phyloP scores from a whole-genome alignment of 2,797 vertebrate species.

The Tenualosa ilisha region DNA sequence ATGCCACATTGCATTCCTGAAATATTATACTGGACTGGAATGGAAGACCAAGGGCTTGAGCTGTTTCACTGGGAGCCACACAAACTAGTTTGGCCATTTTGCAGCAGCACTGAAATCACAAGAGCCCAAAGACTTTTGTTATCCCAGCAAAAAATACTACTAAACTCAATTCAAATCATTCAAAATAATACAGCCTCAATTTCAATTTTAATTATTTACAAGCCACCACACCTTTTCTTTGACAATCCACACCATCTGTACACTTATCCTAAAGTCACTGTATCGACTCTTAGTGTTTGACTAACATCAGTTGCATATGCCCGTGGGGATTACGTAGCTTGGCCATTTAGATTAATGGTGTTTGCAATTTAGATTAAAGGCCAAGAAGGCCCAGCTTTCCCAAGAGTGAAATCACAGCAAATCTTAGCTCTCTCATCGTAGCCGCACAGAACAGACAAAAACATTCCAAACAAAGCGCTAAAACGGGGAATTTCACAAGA shows the following conservation, averaged over 20 bases:
- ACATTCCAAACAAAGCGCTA: not conserved
- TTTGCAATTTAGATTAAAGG: constrained; percentile 25
- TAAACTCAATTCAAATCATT: not conserved
- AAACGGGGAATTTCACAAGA: constrained; percentile 3
- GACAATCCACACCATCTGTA: not conserved
- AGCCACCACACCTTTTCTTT: not conserved
- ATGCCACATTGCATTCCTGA: not conserved
- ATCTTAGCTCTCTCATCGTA: not conserved
- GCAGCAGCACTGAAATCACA: not conserved
- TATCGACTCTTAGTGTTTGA: not conserved
- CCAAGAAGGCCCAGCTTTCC: not conserved
- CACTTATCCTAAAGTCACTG: not conserved
- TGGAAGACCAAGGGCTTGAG: not conserved
- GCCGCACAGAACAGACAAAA: not conserved
- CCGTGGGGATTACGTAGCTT: constrained; percentile 9
- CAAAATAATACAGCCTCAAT: not conserved
- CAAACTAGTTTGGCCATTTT: not conserved
- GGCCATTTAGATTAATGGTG: constrained; percentile 20
- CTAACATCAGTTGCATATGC: constrained; percentile 18
- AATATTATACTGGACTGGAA: not conserved
- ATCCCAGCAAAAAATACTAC: not conserved
- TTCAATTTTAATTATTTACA: not conserved
- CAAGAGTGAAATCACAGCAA: constrained; percentile 22
- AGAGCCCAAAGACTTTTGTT: not conserved
- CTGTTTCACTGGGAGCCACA: not conserved